Conservation (phyloP, 2,797 vertebrate species). For the Hypotaenidia okinawae region DNA sequence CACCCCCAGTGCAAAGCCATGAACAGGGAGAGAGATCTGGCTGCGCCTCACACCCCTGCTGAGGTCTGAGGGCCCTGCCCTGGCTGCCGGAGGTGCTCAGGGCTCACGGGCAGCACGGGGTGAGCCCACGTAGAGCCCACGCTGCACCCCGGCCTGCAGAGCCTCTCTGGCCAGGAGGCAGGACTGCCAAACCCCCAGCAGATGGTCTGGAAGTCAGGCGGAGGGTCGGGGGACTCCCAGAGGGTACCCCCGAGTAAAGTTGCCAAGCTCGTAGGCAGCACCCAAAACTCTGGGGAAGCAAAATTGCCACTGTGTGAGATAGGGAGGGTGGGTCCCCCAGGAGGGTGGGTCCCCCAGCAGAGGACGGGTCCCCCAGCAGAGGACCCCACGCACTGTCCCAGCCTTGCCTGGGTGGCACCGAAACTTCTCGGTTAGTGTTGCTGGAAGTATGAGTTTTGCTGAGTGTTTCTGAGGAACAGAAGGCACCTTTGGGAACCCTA, state of each 20-base stretch:
- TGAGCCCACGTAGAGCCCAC: fast-evolving
- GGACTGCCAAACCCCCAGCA: not conserved
- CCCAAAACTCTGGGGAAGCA: not conserved
- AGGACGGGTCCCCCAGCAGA: no score
- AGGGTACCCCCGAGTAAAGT: not conserved
- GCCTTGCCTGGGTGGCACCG: not conserved
- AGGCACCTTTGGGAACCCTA: conserved; percentile 43
- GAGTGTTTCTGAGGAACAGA: conserved; percentile 3
- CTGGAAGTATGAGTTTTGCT: not conserved
- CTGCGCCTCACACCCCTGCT: not conserved
- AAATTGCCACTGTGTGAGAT: fast-evolving
- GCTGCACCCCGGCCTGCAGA: fast-evolving
- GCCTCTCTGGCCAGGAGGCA: not conserved
- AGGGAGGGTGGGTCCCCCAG: fast-evolving
- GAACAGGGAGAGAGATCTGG: not conserved
- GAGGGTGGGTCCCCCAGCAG: fast-evolving
- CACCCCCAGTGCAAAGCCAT: not conserved
- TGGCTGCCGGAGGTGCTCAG: no score
- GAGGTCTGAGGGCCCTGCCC: not conserved
- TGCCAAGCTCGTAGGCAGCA: not conserved
- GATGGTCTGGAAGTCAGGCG: not conserved
- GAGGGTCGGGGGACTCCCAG: not conserved
- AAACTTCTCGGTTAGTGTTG: fast-evolving
- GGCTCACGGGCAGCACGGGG: not conserved
- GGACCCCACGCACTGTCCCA: not conserved